Evolutionary conservation across 2,113 vertebrate species (phyloP), one percentile per base, ranked within the genome.

Genomic region (Drymodes brunneopygia): DNA sequence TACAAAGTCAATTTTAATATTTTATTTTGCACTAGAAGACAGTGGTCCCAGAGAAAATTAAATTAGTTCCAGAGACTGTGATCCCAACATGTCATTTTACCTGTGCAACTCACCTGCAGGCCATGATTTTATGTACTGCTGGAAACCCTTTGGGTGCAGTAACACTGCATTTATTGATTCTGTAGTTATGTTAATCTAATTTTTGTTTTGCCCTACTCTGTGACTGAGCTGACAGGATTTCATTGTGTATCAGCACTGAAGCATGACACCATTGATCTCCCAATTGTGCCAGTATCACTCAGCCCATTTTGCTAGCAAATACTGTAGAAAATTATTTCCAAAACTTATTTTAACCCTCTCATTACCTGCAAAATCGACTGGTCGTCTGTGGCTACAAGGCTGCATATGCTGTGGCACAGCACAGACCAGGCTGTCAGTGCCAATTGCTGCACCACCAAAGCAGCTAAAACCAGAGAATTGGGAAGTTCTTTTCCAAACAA

Each of bases 181-280:
- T 69, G 38, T 36, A 40, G 77, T 87, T 90, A 85, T 5, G 21
- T 87, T 94, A 29, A 62, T 78, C 33, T 88, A 60, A 88, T 86
- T 96, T 95, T 91, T 69, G 54, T 33, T 81, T 95, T 23, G 27
- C 3, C 71, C 42, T 81, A 6, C 27, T 66, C 81, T 70, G 13
- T 80, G 77, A 71, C 25, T 57, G 74, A 94, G n/a, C 67, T 85
- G 74, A 74, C 60, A 96, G 40, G 44, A 72, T 90, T 96, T 96
- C 92, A 88, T 81, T 50, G 9, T 35, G 61, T 28, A 79, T 86
- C 56, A 79, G 45, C 84, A 80, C 23, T 74, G 90, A 91, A 90
- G 56, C 64, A 65, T 86, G 57, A 65, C 66, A 70, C 45, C 51
- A 80, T 50, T 85, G 81, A 70, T 79, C 85, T 97, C 80, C 73